Percentiles rank a stretch among this genome's conserved stretches.
These are phyloP conservation scores for Myotis findleyi DNA, from an alignment of 2,797 vertebrate species.

Conservation along the genomic window DNA sequence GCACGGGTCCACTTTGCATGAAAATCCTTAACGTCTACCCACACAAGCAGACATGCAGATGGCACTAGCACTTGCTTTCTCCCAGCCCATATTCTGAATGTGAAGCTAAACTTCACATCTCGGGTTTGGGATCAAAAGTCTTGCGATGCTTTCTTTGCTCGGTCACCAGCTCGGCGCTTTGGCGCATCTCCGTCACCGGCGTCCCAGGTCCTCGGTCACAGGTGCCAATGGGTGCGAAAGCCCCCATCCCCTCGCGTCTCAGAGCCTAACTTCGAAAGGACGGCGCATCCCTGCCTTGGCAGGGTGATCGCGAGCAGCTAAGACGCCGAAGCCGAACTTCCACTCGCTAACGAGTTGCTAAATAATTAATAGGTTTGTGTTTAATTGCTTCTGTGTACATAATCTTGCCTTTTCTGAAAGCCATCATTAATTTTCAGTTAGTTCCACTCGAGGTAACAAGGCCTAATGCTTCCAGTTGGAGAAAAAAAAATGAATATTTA, in stretches of 20 bases:
- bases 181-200: neutral
- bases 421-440: constrained; percentile 92
- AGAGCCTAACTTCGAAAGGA: constrained; percentile 9
- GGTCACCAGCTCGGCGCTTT: neutral
- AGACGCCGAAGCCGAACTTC: neutral
- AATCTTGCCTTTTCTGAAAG: constrained; percentile 89
- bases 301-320: neutral
- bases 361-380: constrained; percentile 91
- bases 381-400: constrained; percentile 90
- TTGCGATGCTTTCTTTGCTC: neutral
- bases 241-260: neutral
- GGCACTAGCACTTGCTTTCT: neutral
- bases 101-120: neutral
- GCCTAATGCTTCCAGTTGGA: constrained; percentile 87
- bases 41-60: neutral
- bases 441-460: constrained; percentile 91
- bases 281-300: neutral
- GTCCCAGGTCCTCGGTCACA: neutral
- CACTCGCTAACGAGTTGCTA: constrained; percentile 85
- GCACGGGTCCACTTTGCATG: neutral
- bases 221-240: neutral
- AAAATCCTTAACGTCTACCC: neutral
- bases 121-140: neutral
- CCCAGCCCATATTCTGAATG: neutral
- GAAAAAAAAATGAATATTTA: constrained; percentile 91